Evolutionary conservation across 2,113 vertebrate genomes (phyloP).

Genomic region (Panthera uncia): DNA sequence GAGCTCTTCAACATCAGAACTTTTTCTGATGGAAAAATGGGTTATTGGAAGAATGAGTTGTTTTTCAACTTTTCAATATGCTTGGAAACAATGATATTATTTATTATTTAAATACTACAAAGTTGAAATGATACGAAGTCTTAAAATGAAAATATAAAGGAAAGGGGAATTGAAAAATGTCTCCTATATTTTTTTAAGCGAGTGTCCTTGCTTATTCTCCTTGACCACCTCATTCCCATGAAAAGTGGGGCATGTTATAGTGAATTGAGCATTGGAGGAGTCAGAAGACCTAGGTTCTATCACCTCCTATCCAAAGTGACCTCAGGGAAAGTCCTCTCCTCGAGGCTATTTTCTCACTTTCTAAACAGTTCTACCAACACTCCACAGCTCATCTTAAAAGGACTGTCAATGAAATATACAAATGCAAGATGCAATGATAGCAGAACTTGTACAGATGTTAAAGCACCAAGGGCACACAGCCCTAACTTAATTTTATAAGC

Average conservation of each 20-base stretch:
- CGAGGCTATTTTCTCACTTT: conserved; percentile 29
- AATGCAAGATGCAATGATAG: background rate
- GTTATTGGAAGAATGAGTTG: background rate
- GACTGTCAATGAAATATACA: background rate
- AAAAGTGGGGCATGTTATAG: background rate
- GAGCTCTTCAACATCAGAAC: background rate
- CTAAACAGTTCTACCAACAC: conserved; percentile 2
- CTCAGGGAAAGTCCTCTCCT: background rate
- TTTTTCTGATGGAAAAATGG: background rate
- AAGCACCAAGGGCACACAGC: background rate
- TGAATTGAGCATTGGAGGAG: background rate
- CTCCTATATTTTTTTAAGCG: background rate
- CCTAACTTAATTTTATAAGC: conserved; percentile 43
- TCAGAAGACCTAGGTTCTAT: background rate
- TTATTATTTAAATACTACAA: conserved; percentile 51
- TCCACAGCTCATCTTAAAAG: background rate
- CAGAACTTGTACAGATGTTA: background rate
- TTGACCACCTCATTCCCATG: background rate
- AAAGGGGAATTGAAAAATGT: background rate
- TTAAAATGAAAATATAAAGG: conserved; percentile 27
- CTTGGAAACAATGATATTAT: background rate
- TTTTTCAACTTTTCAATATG: conserved; percentile 34
- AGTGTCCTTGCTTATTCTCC: background rate
- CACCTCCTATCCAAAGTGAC: background rate
- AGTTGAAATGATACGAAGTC: background rate